Conservation (phyloP, 2,888 invertebrate species). For the Parnassius orleans region DNA sequence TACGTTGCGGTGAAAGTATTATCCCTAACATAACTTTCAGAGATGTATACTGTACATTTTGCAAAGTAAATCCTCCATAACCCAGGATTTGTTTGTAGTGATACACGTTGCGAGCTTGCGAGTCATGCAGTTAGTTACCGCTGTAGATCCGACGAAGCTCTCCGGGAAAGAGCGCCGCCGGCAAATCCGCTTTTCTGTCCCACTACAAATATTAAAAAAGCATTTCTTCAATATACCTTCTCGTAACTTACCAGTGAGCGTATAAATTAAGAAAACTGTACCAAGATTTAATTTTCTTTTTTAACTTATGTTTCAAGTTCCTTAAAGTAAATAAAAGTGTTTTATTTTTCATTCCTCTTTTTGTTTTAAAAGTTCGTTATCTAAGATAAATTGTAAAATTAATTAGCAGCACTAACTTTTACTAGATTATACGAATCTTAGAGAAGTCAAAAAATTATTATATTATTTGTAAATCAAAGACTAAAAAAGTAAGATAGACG, state of each 20-base stretch:
- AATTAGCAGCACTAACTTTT: no score
- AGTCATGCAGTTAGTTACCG: constrained; percentile 65
- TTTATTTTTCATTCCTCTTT: no score
- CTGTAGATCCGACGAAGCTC: constrained; percentile 51
- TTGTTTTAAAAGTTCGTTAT: no score
- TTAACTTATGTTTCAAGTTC: no score
- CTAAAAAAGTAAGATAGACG: no score
- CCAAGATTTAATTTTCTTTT: no score
- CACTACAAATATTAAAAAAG: constrained; percentile 15
- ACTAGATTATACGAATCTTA: no score
- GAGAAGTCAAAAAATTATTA: no score
- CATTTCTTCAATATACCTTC: background rate
- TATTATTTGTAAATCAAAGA: no score
- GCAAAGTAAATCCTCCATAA: constrained; percentile 49
- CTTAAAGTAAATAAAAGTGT: no score
- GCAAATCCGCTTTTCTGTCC: constrained; percentile 50
- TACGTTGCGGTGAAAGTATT: constrained; percentile 14
- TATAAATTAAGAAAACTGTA: no score
- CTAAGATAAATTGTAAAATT: no score
- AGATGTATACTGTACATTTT: constrained; percentile 29
- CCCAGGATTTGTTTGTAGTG: constrained; percentile 58
- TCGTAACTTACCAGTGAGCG: background rate
- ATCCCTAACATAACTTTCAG: constrained; percentile 23
- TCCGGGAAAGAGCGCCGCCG: constrained; percentile 49
- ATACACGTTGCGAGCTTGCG: constrained; percentile 64